Conservation (phyloP, 23 tunicate species). For the Halocynthia roretzi region DNA sequence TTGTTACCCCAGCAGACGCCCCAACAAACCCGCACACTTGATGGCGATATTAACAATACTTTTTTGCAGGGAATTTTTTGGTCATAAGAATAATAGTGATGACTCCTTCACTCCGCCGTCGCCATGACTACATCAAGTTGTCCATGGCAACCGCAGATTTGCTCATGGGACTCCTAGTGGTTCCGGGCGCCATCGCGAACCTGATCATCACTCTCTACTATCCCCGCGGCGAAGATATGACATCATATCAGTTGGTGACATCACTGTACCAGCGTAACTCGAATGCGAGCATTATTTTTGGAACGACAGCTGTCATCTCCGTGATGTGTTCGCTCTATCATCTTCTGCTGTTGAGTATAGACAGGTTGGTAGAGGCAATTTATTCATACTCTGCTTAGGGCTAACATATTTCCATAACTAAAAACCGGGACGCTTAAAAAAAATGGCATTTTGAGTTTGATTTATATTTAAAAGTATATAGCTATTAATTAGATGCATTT, state of each 20-base stretch:
- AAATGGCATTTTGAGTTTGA: too few species aligned
- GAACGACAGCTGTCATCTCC: constrained; percentile 61
- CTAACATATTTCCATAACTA: too few species aligned
- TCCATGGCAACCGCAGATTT: constrained; percentile 77
- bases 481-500: too few species aligned
- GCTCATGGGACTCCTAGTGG: constrained; percentile 63
- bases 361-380: too few species aligned
- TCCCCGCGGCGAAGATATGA: background rate
- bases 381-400: too few species aligned
- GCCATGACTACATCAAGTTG: constrained; percentile 85
- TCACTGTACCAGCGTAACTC: constrained; percentile 39
- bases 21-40: background rate
- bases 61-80: constrained; percentile 59
- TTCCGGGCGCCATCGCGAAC: constrained; percentile 75
- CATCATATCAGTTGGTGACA: background rate
- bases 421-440: too few species aligned
- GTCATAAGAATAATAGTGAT: constrained; percentile 58
- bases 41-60: too few species aligned
- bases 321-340: constrained; percentile 65
- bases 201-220: constrained; percentile 40
- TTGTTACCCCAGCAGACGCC: background rate
- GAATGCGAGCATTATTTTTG: constrained; percentile 61
- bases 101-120: constrained; percentile 38
- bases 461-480: too few species aligned
- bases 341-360: constrained; percentile 60